phyloP scores from a whole-genome alignment of 2,888 invertebrate genomes.

The Chorisops tibialis region DNA sequence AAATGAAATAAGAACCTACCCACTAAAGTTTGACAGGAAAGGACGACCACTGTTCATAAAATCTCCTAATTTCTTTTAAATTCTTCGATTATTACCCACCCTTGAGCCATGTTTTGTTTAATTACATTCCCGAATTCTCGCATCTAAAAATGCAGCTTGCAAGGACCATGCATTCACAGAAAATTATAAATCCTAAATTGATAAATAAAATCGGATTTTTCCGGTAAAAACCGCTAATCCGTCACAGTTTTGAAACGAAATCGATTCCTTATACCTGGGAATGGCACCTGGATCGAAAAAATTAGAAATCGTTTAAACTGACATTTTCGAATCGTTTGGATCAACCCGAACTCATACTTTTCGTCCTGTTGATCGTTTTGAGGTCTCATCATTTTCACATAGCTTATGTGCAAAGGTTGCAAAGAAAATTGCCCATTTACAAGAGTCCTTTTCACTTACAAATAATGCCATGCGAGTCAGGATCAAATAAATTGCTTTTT shows the following conservation, averaged over 20 bases:
- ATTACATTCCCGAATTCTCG: no score
- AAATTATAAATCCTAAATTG: no score
- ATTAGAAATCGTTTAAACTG: slow-evolving; percentile 19
- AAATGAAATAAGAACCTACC: no score
- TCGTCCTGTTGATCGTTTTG: slow-evolving; percentile 14
- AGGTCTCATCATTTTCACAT: slow-evolving; percentile 23
- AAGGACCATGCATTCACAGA: no score
- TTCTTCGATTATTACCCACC: no score
- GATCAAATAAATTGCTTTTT: slow-evolving; percentile 37
- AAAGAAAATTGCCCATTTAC: slow-evolving; percentile 25
- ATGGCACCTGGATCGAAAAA: slow-evolving; percentile 17
- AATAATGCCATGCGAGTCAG: slow-evolving; percentile 8
- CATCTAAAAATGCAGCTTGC: no score
- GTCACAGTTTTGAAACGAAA: slow-evolving; percentile 14
- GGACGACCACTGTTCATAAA: no score
- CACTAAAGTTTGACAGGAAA: no score
- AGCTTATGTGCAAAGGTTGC: slow-evolving; percentile 9
- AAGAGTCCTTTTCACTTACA: slow-evolving; percentile 12
- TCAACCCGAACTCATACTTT: not conserved
- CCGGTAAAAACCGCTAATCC: slow-evolving; percentile 16
- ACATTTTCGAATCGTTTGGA: not conserved
- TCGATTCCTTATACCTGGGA: not conserved
- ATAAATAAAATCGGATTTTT: no score
- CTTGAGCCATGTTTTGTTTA: no score
- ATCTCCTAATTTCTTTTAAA: no score